Evolutionary conservation across 2,888 invertebrate genomes (phyloP), one percentile per base, ranked within the genome.

Genomic region (Falcaria lacertinaria): DNA sequence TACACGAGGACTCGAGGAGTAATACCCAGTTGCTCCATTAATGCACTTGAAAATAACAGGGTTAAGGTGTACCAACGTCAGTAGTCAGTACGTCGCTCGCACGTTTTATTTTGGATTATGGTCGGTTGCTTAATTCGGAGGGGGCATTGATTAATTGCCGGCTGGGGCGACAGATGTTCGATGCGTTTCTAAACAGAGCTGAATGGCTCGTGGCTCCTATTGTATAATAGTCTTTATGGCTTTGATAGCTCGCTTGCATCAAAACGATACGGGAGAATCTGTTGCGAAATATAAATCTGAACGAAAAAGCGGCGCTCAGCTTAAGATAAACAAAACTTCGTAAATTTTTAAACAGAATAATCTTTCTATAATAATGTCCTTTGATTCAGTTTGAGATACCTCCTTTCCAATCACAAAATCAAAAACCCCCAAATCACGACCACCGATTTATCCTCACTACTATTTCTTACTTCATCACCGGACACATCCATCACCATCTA

Each of bases 131-230:
- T 64, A 64, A 73, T 72, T 70, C 63, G 58, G 64, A 77, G 80
- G 85, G 76, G 77, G 75, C 69, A 70, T 75, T 79, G 80, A 82
- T 80, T 74, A 82, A 81, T 77, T 64, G 80, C 75, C 79, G 76
- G 74, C 69, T 78, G 79, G 71, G 62, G 69, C 74, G 85, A 79
- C 88, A 88, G 86, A 87, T 88, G 88, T 83, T 83, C 66, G 62
- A 61, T 63, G 64, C 57, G 57, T 66, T 61, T 61, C 65, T 53
- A 56, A 65, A 57, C 63, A 46, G 41, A 49, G 55, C 60, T 74
- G 73, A 74, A 76, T 74, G 70, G 80, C 76, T 75, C 78, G 79
- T 78, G 84, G 74, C 76, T 70, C 74, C 77, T 68, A 77, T 84
- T 77, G 76, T 79, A 60, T 59, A 47, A 50, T 47, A n/a, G n/a